These are phyloP conservation scores for Montipora sp. DNA, from an alignment of 64 coral and sea anemone species.

Conservation along the genomic window DNA sequence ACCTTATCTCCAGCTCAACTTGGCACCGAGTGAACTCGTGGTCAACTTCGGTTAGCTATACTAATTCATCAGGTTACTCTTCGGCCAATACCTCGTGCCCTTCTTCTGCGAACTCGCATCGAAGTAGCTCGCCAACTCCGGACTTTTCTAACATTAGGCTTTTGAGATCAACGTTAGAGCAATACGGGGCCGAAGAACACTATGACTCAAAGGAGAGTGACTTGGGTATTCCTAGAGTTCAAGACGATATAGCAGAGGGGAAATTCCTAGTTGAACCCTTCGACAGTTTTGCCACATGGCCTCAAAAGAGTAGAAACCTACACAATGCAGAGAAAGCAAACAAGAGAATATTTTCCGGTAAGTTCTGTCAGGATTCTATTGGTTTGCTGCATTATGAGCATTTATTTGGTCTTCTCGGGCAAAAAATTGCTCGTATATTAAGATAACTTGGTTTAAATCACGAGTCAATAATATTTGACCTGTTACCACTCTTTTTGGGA, in stretches of 20 bases:
- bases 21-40: slow-evolving; percentile 71
- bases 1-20: slow-evolving; percentile 14
- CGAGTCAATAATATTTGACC: too few species aligned
- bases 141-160: slow-evolving; percentile 91
- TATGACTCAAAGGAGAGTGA: slow-evolving; percentile 55
- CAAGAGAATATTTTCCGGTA: slow-evolving; percentile 65
- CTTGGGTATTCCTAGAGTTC: slow-evolving; percentile 26
- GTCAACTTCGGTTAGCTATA: slow-evolving; percentile 76
- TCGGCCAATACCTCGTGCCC: slow-evolving; percentile 90
- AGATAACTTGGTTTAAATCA: too few species aligned
- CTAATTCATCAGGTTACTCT: slow-evolving; percentile 85
- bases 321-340: slow-evolving; percentile 11
- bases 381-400: neutral
- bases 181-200: slow-evolving; percentile 70
- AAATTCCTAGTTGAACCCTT: slow-evolving; percentile 6
- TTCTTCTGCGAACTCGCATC: slow-evolving; percentile 91
- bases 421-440: neutral
- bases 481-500: too few species aligned
- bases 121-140: slow-evolving; percentile 90
- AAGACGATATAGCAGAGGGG: slow-evolving; percentile 2
- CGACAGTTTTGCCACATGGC: slow-evolving; percentile 61
- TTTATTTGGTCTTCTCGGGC: neutral
- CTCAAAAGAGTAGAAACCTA: slow-evolving; percentile 35
- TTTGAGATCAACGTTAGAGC: slow-evolving; percentile 81
- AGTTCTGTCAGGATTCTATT: neutral